Evolutionary conservation across 2,797 vertebrate genomes (phyloP).

Genomic region (Parambassis ranga): DNA sequence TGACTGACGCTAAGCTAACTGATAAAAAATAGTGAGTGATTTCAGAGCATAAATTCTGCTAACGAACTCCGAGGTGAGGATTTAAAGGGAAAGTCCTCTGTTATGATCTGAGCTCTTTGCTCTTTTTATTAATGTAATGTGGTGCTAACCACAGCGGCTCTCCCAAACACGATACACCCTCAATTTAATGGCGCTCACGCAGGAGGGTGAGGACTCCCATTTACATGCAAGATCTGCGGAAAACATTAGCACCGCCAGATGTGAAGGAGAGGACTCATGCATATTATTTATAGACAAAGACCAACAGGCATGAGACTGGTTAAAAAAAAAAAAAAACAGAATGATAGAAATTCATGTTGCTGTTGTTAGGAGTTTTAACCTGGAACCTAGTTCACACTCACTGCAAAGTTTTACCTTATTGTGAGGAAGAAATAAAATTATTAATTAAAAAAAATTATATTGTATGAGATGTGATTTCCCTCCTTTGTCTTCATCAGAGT

Average conservation of each 20-base stretch:
- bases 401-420: no score
- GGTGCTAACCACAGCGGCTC: conserved; percentile 46
- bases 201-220: conserved; percentile 34
- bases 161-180: conserved; percentile 41
- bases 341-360: background rate
- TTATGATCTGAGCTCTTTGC: conserved; percentile 42
- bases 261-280: conserved; percentile 2
- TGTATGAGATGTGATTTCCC: conserved; percentile 30
- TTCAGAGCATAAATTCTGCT: conserved; percentile 36
- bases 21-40: background rate
- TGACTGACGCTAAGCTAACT: background rate
- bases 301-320: background rate
- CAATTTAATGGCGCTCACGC: conserved; percentile 35
- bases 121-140: conserved; percentile 41
- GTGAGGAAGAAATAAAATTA: no score
- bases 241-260: conserved; percentile 54
- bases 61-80: conserved; percentile 46
- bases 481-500: conserved; percentile 19
- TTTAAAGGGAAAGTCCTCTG: conserved; percentile 48
- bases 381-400: background rate
- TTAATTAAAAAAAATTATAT: no score
- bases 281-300: background rate
- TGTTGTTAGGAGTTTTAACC: background rate
- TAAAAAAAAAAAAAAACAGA: conserved; percentile 1
- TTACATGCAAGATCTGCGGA: conserved; percentile 53